Evolutionary conservation across 2,888 invertebrate genomes (phyloP).

Genomic region (Oscheius myriophilus): DNA sequence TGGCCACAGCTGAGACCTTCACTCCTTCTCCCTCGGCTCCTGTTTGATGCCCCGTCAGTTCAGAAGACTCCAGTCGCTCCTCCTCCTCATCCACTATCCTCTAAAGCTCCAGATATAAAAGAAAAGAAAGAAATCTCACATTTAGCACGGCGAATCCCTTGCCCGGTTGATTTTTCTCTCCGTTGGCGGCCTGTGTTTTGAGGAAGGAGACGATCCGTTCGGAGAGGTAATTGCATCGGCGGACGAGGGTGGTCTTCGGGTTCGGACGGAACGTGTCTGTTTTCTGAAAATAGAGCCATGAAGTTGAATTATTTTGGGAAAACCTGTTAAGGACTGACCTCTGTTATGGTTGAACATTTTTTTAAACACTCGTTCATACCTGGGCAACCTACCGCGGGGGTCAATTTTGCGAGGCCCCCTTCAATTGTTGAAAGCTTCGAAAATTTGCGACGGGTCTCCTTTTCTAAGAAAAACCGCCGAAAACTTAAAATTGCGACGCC

Average conservation of each 20-base stretch:
- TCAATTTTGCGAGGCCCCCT: too few relatives aligned
- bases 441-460: too few relatives aligned
- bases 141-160: conserved; percentile 45
- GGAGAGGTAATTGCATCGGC: conserved; percentile 68
- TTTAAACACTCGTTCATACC: too few relatives aligned
- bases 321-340: too few relatives aligned
- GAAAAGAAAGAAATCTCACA: conserved; percentile 23
- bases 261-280: conserved; percentile 32
- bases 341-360: too few relatives aligned
- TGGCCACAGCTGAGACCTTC: conserved; percentile 28
- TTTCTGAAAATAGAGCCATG: conserved; percentile 49
- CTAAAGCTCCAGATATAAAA: conserved; percentile 30
- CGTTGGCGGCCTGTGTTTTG: neutral
- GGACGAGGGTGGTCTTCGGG: conserved; percentile 45
- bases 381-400: too few relatives aligned
- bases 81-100: conserved; percentile 51
- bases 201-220: conserved; percentile 53
- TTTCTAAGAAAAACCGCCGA: too few relatives aligned
- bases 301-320: too few relatives aligned
- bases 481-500: too few relatives aligned
- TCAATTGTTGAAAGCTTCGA: too few relatives aligned
- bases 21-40: conserved; percentile 39
- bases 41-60: conserved; percentile 33
- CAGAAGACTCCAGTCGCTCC: conserved; percentile 49
- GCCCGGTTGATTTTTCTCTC: neutral